Evolutionary conservation across 2,888 invertebrate species (phyloP).

Genomic region (Latrodectus hesperus): DNA sequence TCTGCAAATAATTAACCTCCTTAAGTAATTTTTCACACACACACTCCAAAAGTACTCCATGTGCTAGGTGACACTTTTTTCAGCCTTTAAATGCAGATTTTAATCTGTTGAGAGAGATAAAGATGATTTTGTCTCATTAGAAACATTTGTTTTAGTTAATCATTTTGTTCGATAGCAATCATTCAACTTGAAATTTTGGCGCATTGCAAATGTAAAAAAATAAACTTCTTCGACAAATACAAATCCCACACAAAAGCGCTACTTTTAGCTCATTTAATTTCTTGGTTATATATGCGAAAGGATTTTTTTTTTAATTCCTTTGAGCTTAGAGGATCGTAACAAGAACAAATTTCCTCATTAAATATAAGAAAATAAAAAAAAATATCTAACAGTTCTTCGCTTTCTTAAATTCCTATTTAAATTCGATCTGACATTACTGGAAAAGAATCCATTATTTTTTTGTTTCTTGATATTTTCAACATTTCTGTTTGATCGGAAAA

Average conservation of each 20-base stretch:
- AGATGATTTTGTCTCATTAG: slow-evolving; percentile 16
- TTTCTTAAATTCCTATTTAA: not conserved
- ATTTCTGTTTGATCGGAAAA: too few species aligned
- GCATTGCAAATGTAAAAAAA: slow-evolving; percentile 1
- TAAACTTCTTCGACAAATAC: not conserved
- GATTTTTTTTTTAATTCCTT: not conserved
- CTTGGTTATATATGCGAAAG: not conserved
- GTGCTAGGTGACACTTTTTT: slow-evolving; percentile 6
- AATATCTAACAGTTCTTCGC: not conserved
- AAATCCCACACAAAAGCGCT: not conserved
- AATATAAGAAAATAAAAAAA: not conserved
- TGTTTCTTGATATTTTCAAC: not conserved
- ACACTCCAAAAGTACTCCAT: slow-evolving; percentile 11
- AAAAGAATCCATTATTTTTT: not conserved
- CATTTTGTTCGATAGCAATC: slow-evolving; percentile 6
- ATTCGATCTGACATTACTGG: not conserved
- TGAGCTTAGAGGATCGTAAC: not conserved
- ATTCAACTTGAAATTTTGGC: not conserved
- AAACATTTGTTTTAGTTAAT: slow-evolving; percentile 32
- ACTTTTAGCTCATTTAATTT: slow-evolving; percentile 14
- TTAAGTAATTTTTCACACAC: slow-evolving; percentile 34
- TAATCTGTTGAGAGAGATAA: slow-evolving; percentile 34
- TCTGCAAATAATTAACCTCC: slow-evolving; percentile 61
- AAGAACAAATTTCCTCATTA: not conserved
- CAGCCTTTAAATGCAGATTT: not conserved